Evolutionary conservation across 2,888 invertebrate species (phyloP).

Genomic region (Drosophila kuntzei): DNA sequence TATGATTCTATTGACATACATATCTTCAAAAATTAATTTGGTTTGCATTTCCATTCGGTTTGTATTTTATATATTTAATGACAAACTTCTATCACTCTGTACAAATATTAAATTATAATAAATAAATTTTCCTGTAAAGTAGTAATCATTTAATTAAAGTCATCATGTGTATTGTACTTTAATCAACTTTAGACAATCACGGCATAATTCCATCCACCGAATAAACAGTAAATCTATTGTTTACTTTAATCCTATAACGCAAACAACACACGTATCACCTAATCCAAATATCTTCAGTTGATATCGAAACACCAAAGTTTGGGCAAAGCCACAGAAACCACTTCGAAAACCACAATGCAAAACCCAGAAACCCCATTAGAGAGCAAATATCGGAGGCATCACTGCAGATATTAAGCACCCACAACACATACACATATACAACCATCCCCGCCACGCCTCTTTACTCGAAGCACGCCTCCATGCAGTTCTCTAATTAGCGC

Average conservation of each 20-base stretch:
- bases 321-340: slow-evolving; percentile 11
- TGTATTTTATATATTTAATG: no score
- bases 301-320: slow-evolving; percentile 5
- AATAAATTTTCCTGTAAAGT: neutral
- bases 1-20: no score
- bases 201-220: neutral
- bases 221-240: slow-evolving; percentile 1
- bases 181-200: neutral
- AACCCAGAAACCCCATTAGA: slow-evolving; percentile 25
- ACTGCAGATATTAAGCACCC: slow-evolving; percentile 18
- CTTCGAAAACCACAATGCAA: slow-evolving; percentile 24
- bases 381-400: slow-evolving; percentile 36
- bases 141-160: neutral
- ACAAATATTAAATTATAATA: neutral
- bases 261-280: slow-evolving; percentile 10
- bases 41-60: no score
- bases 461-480: neutral
- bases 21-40: no score
- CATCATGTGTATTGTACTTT: neutral
- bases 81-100: neutral
- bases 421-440: slow-evolving; percentile 4
- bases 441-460: neutral
- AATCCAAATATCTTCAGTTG: slow-evolving; percentile 12
- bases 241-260: neutral
- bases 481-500: slow-evolving; percentile 57